Base-by-base conservation (phyloP, 1,140 invertebrate genomes). In the Apis florea region DNA sequence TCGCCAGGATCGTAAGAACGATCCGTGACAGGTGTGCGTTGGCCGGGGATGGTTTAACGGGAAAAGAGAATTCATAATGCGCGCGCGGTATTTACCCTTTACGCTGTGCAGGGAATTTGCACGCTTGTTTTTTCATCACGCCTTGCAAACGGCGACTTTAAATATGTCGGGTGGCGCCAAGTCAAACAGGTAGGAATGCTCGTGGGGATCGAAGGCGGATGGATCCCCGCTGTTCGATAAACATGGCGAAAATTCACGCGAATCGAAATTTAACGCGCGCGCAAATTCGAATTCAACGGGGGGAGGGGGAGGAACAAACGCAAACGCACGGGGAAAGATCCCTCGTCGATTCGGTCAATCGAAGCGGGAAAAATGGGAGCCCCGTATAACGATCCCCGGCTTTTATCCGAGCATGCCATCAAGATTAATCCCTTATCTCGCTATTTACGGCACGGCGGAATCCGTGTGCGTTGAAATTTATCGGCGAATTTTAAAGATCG, bases 341-440 rank as follows among this genome's bases (percentile, higher is more conserved):
- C 31, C 31, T 49, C 19, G 59, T 51, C 61, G 26, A 67, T 76
- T 61, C 31, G 26, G 51, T 47, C 74, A 56, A 68, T 77, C 63
- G 73, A 77, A 77, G 31, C 21, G 51, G 58, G 51, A 77, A n/a
- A 77, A 77, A 77, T 64, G 17, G 31, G 31, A 40, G 0, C 17
- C 10, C n/a, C 5, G 26, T 21, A 10, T 24, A 49, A 47, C 63
- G 74, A 77, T 67, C 51, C 31, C 31, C 17, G 40, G 74, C 66
- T 47, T 54, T 66, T 56, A 77, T 77, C 63, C 17, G 31, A 8
- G 15, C 21, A 54, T 40, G 24, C 15, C 59, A 75, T 64, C 49
- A 21, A 75, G 73, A 64, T 53, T 63, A 74, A 74, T 74, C 58
- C 47, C 24, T 74, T 74, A 74, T 51, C 58, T 63, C 24, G 40